Conservation (phyloP, 2,113 vertebrate genomes). For the Sula dactylatra region DNA sequence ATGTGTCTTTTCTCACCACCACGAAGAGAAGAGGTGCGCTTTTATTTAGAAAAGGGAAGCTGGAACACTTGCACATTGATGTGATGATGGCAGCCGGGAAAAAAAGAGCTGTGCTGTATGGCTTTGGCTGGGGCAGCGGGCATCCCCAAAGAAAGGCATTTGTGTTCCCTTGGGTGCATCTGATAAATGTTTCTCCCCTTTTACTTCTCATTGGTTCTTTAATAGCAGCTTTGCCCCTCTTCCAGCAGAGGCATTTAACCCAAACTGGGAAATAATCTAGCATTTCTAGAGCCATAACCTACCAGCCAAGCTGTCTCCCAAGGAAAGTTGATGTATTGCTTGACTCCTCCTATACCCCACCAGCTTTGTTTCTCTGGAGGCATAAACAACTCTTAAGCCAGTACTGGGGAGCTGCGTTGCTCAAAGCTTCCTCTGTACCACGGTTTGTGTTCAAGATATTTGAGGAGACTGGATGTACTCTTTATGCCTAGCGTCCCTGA, state of each 20-base stretch:
- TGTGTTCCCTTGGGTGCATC: background rate
- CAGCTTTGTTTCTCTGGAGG: background rate
- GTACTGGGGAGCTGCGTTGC: background rate
- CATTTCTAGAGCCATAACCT: background rate
- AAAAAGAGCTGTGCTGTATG: background rate
- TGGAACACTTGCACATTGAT: background rate
- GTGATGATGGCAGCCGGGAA: background rate
- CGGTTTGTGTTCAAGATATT: background rate
- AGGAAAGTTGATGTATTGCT: background rate
- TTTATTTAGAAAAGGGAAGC: background rate
- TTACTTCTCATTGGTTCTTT: background rate
- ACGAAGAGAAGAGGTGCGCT: background rate
- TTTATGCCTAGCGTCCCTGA: background rate
- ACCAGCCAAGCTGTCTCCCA: background rate
- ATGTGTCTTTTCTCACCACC: background rate
- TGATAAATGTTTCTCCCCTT: background rate
- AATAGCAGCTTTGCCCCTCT: background rate
- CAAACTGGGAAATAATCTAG: background rate
- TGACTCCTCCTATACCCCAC: background rate
- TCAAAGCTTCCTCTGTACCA: background rate
- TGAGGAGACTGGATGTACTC: background rate
- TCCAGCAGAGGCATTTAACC: background rate
- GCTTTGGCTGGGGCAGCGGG: background rate
- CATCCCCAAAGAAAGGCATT: background rate
- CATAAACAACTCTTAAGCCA: background rate